A percentile compares a stretch with the other conserved stretches of the same genome.
phyloP scores from a whole-genome alignment of 2,797 vertebrate species.

The Phyllotis vaccarum region DNA sequence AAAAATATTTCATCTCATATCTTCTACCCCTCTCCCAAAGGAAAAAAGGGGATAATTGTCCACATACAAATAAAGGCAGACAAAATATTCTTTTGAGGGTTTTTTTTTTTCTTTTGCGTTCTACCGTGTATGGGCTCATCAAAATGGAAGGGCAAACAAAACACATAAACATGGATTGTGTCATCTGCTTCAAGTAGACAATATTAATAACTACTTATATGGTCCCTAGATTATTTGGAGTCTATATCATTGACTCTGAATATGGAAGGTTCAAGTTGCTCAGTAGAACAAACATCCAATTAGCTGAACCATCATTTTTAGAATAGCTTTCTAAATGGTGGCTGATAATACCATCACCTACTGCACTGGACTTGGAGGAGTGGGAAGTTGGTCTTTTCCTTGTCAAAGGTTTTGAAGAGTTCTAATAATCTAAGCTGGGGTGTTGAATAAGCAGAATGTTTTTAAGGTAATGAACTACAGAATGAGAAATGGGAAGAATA shows the following conservation, averaged over 20 bases:
- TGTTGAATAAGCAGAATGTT: not conserved
- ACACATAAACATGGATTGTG: not conserved
- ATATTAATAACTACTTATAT: not conserved
- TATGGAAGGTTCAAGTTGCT: not conserved
- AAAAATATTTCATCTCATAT: conserved; percentile 1
- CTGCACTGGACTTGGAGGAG: not conserved
- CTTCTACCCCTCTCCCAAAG: not conserved
- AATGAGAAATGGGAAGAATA: not conserved
- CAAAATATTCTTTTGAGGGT: not conserved
- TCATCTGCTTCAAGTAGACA: not conserved
- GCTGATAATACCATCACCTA: not conserved
- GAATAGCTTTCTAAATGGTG: not conserved
- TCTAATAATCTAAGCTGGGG: not conserved
- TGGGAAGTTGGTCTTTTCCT: not conserved
- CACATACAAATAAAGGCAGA: not conserved
- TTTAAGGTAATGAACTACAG: not conserved
- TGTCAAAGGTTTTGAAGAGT: not conserved
- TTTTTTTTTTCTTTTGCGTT: not conserved
- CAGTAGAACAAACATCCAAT: not conserved
- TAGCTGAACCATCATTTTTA: not conserved
- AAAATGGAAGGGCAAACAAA: not conserved
- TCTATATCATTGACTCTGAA: not conserved
- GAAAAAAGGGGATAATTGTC: not conserved
- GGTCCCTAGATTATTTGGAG: not conserved
- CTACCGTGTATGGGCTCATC: not conserved